Evolutionary conservation across 2,113 vertebrate species (phyloP).

Genomic region (Psilopogon haemacephalus): DNA sequence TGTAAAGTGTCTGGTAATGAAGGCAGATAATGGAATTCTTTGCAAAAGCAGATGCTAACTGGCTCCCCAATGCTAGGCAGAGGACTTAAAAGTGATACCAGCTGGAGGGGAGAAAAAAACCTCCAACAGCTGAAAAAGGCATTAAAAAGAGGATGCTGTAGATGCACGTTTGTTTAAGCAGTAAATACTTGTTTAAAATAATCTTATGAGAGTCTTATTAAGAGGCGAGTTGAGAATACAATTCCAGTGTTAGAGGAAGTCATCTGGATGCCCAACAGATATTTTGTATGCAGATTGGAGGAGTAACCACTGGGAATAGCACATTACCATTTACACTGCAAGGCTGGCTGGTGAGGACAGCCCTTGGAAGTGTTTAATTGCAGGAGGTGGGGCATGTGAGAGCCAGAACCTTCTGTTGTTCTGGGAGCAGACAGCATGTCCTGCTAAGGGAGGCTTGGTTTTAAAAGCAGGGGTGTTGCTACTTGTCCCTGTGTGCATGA

Average conservation of each 20-base stretch:
- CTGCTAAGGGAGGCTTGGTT: background rate
- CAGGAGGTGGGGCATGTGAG: background rate
- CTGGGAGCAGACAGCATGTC: background rate
- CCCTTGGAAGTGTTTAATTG: background rate
- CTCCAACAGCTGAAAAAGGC: conserved; percentile 38
- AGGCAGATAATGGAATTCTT: conserved; percentile 66
- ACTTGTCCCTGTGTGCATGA: background rate
- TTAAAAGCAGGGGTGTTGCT: background rate
- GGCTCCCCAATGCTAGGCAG: conserved; percentile 33
- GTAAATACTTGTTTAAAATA: conserved; percentile 60
- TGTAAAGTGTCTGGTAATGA: conserved; percentile 56
- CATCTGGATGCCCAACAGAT: conserved; percentile 30
- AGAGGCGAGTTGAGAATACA: conserved; percentile 1
- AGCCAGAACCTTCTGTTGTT: background rate
- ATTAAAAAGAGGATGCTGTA: background rate
- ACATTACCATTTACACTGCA: background rate
- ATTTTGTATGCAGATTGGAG: conserved; percentile 23
- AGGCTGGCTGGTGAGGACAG: background rate
- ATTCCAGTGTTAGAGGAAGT: background rate
- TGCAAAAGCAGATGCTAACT: conserved; percentile 60
- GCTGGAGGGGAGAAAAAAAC: conserved; percentile 22
- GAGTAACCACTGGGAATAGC: background rate
- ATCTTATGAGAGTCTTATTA: conserved; percentile 40
- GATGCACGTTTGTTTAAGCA: conserved; percentile 35
- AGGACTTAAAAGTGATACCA: conserved; percentile 22